A percentile compares a stretch with the other conserved stretches of the same genome.
Evolutionary conservation across 2,113 vertebrate species (phyloP).

Genomic region (Rhynchomys soricoides): DNA sequence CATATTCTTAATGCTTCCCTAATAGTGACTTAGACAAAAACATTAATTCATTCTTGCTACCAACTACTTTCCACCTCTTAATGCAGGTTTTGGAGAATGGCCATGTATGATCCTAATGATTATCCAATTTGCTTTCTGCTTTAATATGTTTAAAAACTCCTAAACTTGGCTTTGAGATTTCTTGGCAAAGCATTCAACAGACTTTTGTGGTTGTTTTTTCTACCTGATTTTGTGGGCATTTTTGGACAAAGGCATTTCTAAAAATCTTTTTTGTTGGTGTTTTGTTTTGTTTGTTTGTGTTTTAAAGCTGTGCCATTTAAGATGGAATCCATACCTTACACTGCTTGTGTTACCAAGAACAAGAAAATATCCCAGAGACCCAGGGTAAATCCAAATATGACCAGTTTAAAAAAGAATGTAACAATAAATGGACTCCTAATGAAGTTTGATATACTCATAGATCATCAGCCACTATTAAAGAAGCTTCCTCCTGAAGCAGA

Average conservation of each 20-base stretch:
- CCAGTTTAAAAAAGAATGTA: neutral
- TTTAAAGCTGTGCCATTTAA: neutral
- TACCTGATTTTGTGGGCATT: neutral
- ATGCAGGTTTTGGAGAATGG: slow-evolving; percentile 70
- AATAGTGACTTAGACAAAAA: slow-evolving; percentile 52
- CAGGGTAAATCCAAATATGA: neutral
- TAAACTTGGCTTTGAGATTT: slow-evolving; percentile 17
- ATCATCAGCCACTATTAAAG: neutral
- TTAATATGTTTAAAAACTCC: slow-evolving; percentile 60
- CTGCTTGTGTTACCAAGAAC: neutral
- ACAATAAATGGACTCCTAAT: neutral
- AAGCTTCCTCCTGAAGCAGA: neutral
- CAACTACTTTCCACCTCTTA: slow-evolving; percentile 66
- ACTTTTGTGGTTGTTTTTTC: neutral
- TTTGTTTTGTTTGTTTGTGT: too few relatives aligned
- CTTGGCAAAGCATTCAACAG: neutral
- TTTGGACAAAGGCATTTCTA: neutral
- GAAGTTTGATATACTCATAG: neutral
- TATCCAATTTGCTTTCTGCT: slow-evolving; percentile 54
- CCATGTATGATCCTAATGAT: slow-evolving; percentile 56
- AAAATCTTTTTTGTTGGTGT: neutral
- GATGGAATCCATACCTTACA: neutral
- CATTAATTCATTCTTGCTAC: slow-evolving; percentile 62
- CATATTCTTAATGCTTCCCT: slow-evolving; percentile 22
- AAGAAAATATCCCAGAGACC: neutral